These are phyloP conservation scores for Apis dorsata DNA, from an alignment of 1,140 invertebrate species.

Conservation along the genomic window DNA sequence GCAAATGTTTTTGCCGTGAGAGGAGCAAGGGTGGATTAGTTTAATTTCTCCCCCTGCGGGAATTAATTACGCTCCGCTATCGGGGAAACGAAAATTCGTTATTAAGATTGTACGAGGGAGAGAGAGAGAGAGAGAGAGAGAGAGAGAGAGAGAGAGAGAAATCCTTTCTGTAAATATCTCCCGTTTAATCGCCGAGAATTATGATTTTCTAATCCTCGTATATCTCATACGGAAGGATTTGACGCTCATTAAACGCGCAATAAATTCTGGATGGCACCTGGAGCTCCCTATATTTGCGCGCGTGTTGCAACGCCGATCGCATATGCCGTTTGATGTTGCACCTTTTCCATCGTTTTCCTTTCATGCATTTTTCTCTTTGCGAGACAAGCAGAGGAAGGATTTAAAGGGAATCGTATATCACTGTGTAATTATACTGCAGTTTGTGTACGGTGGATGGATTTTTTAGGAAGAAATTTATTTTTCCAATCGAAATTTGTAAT, in stretches of 20 bases:
- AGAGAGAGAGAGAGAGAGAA: background rate
- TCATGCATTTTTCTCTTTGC: background rate
- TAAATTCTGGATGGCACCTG: constrained; percentile 33
- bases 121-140: no score
- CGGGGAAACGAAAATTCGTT: background rate
- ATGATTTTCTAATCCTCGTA: constrained; percentile 51
- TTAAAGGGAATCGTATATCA: background rate
- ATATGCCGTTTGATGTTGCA: background rate
- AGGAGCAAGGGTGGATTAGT: no score
- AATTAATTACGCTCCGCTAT: constrained; percentile 23
- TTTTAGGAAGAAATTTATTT: no score
- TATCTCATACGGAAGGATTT: constrained; percentile 20
- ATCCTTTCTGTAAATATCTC: constrained; percentile 23
- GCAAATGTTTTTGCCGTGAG: constrained; percentile 20
- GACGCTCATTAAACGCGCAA: constrained; percentile 37
- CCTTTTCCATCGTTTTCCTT: background rate
- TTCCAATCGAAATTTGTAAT: no score
- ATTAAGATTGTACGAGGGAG: constrained; percentile 5
- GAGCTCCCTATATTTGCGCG: background rate
- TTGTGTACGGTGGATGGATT: no score
- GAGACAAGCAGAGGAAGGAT: no score
- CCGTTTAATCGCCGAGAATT: constrained; percentile 41
- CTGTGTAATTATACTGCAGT: no score
- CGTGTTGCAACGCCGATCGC: background rate
- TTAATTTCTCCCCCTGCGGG: background rate